Percentiles rank a stretch among this genome's conserved stretches.
These are phyloP conservation scores for Apis cerana DNA, from an alignment of 1,140 invertebrate genomes.

Conservation along the genomic window DNA sequence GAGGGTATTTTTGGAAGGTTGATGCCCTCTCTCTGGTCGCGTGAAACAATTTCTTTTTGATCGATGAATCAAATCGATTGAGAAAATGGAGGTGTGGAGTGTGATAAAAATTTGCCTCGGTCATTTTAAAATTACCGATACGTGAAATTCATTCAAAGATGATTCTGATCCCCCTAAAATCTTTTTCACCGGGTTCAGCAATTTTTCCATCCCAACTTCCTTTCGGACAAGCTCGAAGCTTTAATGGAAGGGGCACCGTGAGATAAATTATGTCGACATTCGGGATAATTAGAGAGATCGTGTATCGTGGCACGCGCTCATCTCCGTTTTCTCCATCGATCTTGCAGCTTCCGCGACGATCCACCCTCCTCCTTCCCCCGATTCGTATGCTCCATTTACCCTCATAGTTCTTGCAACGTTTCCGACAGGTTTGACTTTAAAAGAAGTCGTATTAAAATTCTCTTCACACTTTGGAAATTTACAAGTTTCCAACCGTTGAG, in stretches of 20 bases:
- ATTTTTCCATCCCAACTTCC: slow-evolving; percentile 1
- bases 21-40: no score
- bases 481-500: neutral
- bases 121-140: no score
- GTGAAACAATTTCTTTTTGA: no score
- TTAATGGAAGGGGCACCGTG: slow-evolving; percentile 34
- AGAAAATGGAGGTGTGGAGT: no score
- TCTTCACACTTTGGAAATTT: neutral
- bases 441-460: neutral
- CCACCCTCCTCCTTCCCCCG: neutral
- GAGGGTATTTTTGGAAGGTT: no score
- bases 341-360: neutral
- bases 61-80: no score
- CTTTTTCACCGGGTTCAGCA: neutral
- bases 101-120: no score
- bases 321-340: neutral
- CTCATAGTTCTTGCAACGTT: neutral
- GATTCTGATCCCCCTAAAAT: neutral
- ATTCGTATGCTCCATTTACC: neutral
- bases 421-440: neutral
- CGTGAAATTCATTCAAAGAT: neutral
- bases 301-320: slow-evolving; percentile 4
- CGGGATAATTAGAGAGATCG: slow-evolving; percentile 27
- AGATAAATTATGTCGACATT: slow-evolving; percentile 35
- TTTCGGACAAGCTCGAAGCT: neutral